Evolutionary conservation across 2,888 invertebrate genomes (phyloP), one percentile per base, ranked within the genome.

Genomic region (Chromoteleia sp.): DNA sequence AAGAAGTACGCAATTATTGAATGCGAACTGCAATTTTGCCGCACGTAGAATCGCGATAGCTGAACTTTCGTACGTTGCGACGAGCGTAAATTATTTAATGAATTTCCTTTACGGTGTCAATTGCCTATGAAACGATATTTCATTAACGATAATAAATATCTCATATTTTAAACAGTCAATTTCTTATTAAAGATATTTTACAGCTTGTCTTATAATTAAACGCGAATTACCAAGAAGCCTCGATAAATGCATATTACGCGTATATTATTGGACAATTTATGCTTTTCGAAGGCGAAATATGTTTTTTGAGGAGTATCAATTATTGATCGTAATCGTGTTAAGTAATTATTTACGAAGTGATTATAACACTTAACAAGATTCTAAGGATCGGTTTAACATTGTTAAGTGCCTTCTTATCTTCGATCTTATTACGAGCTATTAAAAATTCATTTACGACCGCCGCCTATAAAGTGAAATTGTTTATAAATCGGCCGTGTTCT

Each of bases 371-470:
- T 52, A 52, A 50, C 25, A 50, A 67, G 19, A 54, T 67, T 54
- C 41, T 15, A 30, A 41, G 7, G 58, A 45, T 50, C 7, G 10
- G 2, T 61, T 41, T 6, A 41, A 63, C 36, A 63, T 54, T 74
- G 73, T 59, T 43, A 61, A 36, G 21, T 17, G 19, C 52, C 33
- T 43, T 41, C 52, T 63, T 54, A 63, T 74, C 52, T 45, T n/a
- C 36, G 12, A 56, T 74, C 54, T 52, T 33, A 56, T 45, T 54
- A 63, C 33, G 33, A 68, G 54, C 43, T 59, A 41, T 63, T 63
- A 43, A 63, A 36, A 21, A 41, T 52, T 61, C 45, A 74, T 63
- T 74, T 74, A 74, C 41, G 63, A 61, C 25, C 48, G 10, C 17
- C 8, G 39, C 17, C 36, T 36, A 0, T 12, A n/a, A 52, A 41